Evolutionary conservation across 1,140 invertebrate genomes (phyloP).

Genomic region (Halictus rubicundus): DNA sequence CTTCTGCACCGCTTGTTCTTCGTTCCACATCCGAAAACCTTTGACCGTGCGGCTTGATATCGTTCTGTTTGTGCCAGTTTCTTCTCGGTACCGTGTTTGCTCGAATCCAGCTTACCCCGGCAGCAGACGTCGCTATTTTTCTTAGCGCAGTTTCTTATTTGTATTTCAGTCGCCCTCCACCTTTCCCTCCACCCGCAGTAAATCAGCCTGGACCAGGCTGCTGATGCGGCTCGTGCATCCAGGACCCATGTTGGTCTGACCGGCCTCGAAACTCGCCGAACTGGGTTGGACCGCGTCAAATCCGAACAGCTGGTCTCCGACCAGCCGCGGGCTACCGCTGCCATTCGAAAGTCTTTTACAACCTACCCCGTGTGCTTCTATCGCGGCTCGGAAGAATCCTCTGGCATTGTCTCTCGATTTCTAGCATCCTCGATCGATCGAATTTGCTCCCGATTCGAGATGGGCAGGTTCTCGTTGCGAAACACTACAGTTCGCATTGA

Average conservation of each 20-base stretch:
- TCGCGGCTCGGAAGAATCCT: neutral
- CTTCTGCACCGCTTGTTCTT: slow-evolving; percentile 24
- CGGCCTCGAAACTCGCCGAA: slow-evolving; percentile 26
- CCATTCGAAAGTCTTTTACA: neutral
- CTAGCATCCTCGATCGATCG: neutral
- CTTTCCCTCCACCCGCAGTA: neutral
- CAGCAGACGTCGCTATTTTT: slow-evolving; percentile 8
- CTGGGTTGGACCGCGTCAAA: neutral
- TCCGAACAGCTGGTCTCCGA: neutral
- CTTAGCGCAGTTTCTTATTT: slow-evolving; percentile 24
- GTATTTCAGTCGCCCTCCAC: neutral
- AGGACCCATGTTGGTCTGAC: neutral
- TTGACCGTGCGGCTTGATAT: neutral
- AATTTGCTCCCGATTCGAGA: slow-evolving; percentile 11
- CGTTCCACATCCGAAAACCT: slow-evolving; percentile 29
- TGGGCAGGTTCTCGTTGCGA: neutral
- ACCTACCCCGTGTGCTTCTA: neutral
- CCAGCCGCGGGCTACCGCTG: neutral
- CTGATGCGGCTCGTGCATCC: neutral
- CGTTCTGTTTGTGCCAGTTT: slow-evolving; percentile 19
- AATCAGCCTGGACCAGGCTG: neutral
- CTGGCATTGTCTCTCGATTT: neutral
- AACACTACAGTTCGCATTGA: neutral
- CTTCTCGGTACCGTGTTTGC: neutral
- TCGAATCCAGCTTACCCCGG: neutral